phyloP scores from a whole-genome alignment of 2,888 invertebrate species.

The Sericinus montela region DNA sequence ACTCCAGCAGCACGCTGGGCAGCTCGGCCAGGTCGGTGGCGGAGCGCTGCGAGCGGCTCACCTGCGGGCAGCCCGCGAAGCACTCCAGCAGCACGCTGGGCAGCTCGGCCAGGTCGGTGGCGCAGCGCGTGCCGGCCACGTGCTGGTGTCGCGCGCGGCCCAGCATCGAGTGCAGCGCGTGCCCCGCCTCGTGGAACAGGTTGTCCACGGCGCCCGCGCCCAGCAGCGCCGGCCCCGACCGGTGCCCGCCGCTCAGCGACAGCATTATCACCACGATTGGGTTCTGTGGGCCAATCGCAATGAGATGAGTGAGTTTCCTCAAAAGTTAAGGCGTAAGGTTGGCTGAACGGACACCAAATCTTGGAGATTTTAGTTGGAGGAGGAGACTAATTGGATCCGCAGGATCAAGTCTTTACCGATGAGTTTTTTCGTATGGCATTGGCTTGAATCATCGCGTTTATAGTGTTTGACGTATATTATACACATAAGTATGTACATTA shows the following conservation, averaged over 20 bases:
- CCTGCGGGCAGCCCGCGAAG: conserved; percentile 93
- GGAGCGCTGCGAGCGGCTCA: conserved; percentile 31
- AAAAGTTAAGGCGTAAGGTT: no score
- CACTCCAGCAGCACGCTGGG: conserved; percentile 99
- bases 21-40: background rate
- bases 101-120: conserved; percentile 99
- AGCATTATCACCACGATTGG: conserved; percentile 97
- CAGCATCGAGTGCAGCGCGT: conserved; percentile 99
- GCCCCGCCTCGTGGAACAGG: conserved; percentile 99
- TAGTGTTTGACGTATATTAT: no score
- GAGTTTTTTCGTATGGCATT: no score
- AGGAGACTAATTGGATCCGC: no score
- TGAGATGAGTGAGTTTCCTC: no score
- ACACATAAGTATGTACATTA: no score
- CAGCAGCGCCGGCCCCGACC: conserved; percentile 86
- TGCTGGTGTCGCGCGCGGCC: conserved; percentile 97
- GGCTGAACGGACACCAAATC: no score
- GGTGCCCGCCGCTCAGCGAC: conserved; percentile 87
- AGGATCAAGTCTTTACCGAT: no score
- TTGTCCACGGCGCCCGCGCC: conserved; percentile 94
- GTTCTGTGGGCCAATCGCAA: conserved; percentile 76
- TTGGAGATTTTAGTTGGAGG: no score
- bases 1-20: background rate
- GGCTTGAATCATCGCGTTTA: no score
- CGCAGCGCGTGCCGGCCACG: conserved; percentile 96